phyloP scores from a whole-genome alignment of 2,888 invertebrate genomes.

The Leucozona laternaria region DNA sequence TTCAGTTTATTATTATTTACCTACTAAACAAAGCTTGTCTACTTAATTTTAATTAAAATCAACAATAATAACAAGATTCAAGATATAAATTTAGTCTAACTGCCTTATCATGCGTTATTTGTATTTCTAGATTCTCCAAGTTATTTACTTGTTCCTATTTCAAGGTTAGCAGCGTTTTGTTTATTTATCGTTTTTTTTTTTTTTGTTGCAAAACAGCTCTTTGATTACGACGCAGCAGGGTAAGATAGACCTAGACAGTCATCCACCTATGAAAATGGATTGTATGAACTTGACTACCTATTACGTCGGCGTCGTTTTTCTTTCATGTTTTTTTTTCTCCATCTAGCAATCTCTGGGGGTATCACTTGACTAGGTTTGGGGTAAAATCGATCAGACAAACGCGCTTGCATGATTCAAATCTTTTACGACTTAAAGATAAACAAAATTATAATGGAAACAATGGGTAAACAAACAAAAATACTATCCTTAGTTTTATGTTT shows the following conservation, averaged over 20 bases:
- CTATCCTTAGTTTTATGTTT: background rate
- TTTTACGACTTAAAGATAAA: constrained; percentile 32
- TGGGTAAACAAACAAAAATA: background rate
- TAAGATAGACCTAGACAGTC: constrained; percentile 25
- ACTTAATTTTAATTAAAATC: constrained; percentile 7
- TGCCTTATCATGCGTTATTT: constrained; percentile 18
- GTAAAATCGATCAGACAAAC: constrained; percentile 49
- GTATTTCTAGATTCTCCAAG: background rate
- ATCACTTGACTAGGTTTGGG: background rate
- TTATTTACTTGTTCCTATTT: constrained; percentile 11
- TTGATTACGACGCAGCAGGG: constrained; percentile 21
- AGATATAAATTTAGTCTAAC: constrained; percentile 1
- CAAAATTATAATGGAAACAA: constrained; percentile 1
- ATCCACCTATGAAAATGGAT: constrained; percentile 18
- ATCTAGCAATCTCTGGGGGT: background rate
- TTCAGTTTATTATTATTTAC: no score
- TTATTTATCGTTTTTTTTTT: constrained; percentile 3
- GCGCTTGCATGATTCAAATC: constrained; percentile 15
- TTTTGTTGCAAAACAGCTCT: constrained; percentile 15
- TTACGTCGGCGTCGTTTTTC: constrained; percentile 45
- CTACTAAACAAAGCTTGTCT: background rate
- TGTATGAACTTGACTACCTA: constrained; percentile 34
- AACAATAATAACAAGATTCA: constrained; percentile 24
- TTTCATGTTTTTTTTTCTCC: background rate
- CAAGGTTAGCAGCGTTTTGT: constrained; percentile 30